Evolutionary conservation across 2,888 invertebrate species (phyloP), one percentile per base, ranked within the genome.

Genomic region (Trichacis sp.): DNA sequence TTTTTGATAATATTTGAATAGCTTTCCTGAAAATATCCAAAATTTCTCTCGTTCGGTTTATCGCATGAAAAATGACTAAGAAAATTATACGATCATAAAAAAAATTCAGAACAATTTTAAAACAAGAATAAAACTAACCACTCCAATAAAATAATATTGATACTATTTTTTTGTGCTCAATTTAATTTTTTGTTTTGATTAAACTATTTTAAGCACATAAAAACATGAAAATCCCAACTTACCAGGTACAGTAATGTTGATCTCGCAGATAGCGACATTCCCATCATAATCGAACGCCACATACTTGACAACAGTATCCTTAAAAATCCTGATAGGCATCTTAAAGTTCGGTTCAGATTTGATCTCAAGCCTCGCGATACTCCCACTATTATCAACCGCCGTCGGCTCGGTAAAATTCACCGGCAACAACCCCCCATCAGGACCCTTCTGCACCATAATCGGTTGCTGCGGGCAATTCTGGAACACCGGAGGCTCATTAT

Each of bases 281-380:
- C 97, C 97, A 79, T 97, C 97, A 77, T 95, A 96, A 86, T 98
- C 98, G 77, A 95, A 98, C 1, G 98, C 98, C 0, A 97, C 93
- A 78, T 97, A 98, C 86, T 95, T 93, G 0, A 97, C 95, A 20
- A 95, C 93, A 78, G 94, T 94, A 70, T 97, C 96, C 79, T 95
- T 91, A 84, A 97, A 96, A 9, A 96, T 90, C 81, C 92, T 90
- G 69, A 94, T 89, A 0, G 96, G 96, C 0, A 95, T 95, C 78
- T 89, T 92, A 85, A 97, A 97, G 74, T 93, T 95, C 72, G 93
- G 92, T n/a, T n/a, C n/a, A 0, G 97, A 97, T 72, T 95, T 95
- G 0, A 97, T 92, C 87, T 97, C 96, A 66, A 96, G 87, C 74
- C 97, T 89, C 1, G 97, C 96, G 70, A 98, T 95, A 67, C 95